These are phyloP conservation scores for Phania funesta DNA, from an alignment of 2,888 invertebrate genomes.

Conservation along the genomic window DNA sequence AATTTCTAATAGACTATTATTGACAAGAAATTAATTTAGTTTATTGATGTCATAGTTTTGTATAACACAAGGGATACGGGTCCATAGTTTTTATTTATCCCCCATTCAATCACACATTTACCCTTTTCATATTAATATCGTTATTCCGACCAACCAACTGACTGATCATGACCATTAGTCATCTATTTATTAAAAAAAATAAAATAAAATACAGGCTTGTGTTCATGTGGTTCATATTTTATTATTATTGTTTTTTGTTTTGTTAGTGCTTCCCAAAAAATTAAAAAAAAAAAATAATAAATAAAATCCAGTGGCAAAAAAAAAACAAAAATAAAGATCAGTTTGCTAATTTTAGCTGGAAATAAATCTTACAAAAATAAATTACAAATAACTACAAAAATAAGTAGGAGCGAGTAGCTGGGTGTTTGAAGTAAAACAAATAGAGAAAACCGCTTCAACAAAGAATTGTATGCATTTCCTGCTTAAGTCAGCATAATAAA, in stretches of 20 bases:
- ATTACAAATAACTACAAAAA: conserved; percentile 45
- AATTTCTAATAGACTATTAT: no score
- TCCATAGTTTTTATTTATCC: neutral
- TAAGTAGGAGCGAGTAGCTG: conserved; percentile 43
- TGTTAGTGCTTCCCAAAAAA: neutral
- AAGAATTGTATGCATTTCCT: conserved; percentile 58
- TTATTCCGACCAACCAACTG: conserved; percentile 1
- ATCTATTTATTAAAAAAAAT: neutral
- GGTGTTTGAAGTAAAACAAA: conserved; percentile 35
- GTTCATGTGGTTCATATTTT: conserved; percentile 4
- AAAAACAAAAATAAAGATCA: conserved; percentile 18
- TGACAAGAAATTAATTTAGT: no score
- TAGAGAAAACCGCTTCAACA: conserved; percentile 18
- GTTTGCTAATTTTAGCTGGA: conserved; percentile 61
- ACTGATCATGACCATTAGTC: conserved; percentile 18
- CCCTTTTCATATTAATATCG: neutral
- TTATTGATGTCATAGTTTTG: no score
- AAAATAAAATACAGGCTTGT: no score
- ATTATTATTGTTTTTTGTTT: neutral
- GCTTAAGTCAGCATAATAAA: conserved; percentile 63
- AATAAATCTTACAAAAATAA: conserved; percentile 54
- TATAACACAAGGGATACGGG: neutral
- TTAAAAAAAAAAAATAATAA: conserved; percentile 2
- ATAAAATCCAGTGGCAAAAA: conserved; percentile 37
- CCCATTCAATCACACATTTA: neutral